These are phyloP conservation scores for Megalopta genalis DNA, from an alignment of 1,140 invertebrate genomes.

Conservation along the genomic window DNA sequence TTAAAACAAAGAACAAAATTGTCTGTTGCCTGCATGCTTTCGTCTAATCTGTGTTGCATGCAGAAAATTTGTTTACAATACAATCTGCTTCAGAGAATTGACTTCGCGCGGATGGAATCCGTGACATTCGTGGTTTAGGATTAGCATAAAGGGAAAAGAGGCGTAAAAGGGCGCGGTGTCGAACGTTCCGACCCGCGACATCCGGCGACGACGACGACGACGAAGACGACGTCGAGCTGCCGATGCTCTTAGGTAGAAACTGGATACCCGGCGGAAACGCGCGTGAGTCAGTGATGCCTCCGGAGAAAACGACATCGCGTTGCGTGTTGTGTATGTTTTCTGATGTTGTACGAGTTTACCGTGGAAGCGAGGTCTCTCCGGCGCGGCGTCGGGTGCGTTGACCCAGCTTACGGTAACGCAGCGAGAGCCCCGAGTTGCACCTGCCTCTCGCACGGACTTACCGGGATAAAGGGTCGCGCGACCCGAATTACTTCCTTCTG, in stretches of 20 bases:
- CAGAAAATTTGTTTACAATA: too few species aligned
- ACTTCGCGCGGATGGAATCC: too few species aligned
- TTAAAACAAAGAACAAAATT: too few species aligned
- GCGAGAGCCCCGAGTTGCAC: constrained; percentile 62
- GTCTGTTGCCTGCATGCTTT: too few species aligned
- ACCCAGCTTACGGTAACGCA: constrained; percentile 74
- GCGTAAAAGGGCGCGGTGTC: neutral
- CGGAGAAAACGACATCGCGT: constrained; percentile 51
- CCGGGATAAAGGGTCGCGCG: constrained; percentile 66
- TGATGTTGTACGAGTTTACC: constrained; percentile 58
- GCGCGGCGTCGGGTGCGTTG: constrained; percentile 68
- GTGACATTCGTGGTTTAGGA: too few species aligned
- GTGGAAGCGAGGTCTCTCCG: constrained; percentile 52
- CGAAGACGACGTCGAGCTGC: neutral
- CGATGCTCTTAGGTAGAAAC: constrained; percentile 32
- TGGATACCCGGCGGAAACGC: constrained; percentile 45
- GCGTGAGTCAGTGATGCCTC: constrained; percentile 48
- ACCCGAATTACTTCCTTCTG: constrained; percentile 64
- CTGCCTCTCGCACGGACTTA: constrained; percentile 68
- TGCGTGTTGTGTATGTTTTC: too few species aligned
- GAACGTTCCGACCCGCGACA: constrained; percentile 34
- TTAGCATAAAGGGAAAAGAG: too few species aligned
- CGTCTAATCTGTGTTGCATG: too few species aligned
- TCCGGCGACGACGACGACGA: too few species aligned
- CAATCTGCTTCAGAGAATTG: too few species aligned